phyloP scores from a whole-genome alignment of 1,140 invertebrate species.

The Platyscapa corneri region DNA sequence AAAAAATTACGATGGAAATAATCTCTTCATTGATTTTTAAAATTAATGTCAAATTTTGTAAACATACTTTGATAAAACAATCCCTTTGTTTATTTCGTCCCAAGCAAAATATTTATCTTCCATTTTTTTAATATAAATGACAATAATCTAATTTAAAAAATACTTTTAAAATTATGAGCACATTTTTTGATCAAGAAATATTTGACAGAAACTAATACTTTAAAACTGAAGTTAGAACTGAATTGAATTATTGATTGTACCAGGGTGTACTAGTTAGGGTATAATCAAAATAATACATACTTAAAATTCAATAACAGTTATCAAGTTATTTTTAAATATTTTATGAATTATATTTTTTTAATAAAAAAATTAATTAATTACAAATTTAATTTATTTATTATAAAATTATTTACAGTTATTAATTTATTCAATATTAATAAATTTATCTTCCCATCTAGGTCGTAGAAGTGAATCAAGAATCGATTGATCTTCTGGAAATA shows the following conservation, averaged over 20 bases:
- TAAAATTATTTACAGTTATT: conserved; percentile 3
- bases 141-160: conserved; percentile 11
- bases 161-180: not conserved
- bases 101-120: conserved; percentile 71
- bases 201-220: conserved; percentile 14
- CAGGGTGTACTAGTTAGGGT: conserved; percentile 44
- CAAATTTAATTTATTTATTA: conserved; percentile 31
- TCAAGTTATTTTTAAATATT: not conserved
- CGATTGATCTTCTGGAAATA: conserved; percentile 67
- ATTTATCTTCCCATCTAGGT: conserved; percentile 40
- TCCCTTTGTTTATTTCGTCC: conserved; percentile 69
- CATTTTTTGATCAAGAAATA: not conserved
- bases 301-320: not conserved
- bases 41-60: conserved; percentile 4
- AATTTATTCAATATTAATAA: conserved; percentile 23
- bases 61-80: conserved; percentile 70
- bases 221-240: conserved; percentile 52
- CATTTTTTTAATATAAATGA: conserved; percentile 46
- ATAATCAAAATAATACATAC: not conserved
- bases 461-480: conserved; percentile 65
- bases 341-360: not conserved
- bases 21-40: not conserved
- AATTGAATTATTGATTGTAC: conserved; percentile 55
- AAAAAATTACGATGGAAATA: conserved; percentile 2
- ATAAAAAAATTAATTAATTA: conserved; percentile 26